Base-by-base conservation (phyloP, 2,888 invertebrate genomes). In the Acrobasis consociella region DNA sequence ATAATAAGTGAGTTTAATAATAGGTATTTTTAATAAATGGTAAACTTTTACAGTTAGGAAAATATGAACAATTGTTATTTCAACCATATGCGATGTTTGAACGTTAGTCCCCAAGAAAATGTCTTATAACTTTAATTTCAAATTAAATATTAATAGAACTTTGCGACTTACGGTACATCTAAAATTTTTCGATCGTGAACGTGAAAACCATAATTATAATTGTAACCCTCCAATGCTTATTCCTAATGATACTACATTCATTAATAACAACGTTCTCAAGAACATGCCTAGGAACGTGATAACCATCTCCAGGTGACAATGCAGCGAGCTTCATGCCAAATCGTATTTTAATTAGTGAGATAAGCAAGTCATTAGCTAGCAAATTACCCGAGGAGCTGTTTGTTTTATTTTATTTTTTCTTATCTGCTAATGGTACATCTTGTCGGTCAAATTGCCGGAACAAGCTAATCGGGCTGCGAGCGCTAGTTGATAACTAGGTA, bases 301-400 rank as follows among this genome's bases (percentile, higher is more conserved):
- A 82, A 72, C 60, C 67, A 88, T 88, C 89, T 72, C 78, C 76
- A 82, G 81, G 85, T 81, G 89, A 87, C 85, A 87, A 85, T 85
- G 82, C 69, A 66, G 53, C 65, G 68, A 67, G 69, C 72, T 72
- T 73, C 86, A 86, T 86, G 87, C 89, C 84, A 91, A 91, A 91
- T 91, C 85, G 89, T 83, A 84, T 90, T 91, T 91, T 91, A 91
- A 91, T 91, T 91, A 90, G 83, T 65, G 67, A 86, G 89, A 90
- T 89, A 90, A 88, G 75, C 71, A 73, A 65, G 81, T 80, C 89
- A 88, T 91, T 91, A 89, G 87, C 83, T 81, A 79, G 87, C 82
- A 89, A 89, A 90, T 91, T 91, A 82, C 86, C 81, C 82, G 72
- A 72, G 71, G 77, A 80, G 78, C 78, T 80, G 82, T 88, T 85